Evolutionary conservation across 1,140 invertebrate genomes (phyloP), one percentile per base, ranked within the genome.

Genomic region (Drosophila murphyi): DNA sequence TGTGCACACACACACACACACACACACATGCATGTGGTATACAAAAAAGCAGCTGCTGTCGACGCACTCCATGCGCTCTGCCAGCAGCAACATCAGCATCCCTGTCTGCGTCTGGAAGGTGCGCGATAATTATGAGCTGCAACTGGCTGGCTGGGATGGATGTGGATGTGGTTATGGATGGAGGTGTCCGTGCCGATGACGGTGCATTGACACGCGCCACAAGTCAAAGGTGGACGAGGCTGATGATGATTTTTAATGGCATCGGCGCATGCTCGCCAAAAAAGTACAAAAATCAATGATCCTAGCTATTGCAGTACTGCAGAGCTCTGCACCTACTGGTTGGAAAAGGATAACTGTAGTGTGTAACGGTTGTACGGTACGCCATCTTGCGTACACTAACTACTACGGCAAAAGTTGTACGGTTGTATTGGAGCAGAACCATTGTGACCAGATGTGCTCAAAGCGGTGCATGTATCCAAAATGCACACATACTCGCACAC

Each of bases 151-250:
- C 47, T 28, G 59, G 39, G 51, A 31, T 35, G 56, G 39, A 43
- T 35, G 56, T 68, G 62, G 20, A 20, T 20, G 20, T 20, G 20
- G 20, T 20, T 20, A 2, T 20, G 20, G 20, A 20, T 35, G 56
- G 39, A 43, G 39, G 56, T 68, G 62, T 73, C 39, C 39, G 56
- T 68, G 62, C 69, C 39, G 59, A 50, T 81, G 64, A 61, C 77
- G 74, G 85, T 88, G 85, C 85, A 89, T 89, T 89, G 85, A 89
- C 85, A 89, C 85, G 85, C 80, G 85, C 80, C 65, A 75, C 8
- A 69, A 50, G 71, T 63, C 57, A 48, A 61, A 48, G 54, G 41
- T 32, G 57, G 64, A 64, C 80, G 74, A 62, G 72, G 31, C 8
- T 57, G 56, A 71, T 51, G 52, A 50, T 4, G 5, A 34, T 3